Percentiles rank a stretch among this genome's conserved stretches.
Evolutionary conservation across 2,113 vertebrate species (phyloP).

Genomic region (Eolophus roseicapilla): DNA sequence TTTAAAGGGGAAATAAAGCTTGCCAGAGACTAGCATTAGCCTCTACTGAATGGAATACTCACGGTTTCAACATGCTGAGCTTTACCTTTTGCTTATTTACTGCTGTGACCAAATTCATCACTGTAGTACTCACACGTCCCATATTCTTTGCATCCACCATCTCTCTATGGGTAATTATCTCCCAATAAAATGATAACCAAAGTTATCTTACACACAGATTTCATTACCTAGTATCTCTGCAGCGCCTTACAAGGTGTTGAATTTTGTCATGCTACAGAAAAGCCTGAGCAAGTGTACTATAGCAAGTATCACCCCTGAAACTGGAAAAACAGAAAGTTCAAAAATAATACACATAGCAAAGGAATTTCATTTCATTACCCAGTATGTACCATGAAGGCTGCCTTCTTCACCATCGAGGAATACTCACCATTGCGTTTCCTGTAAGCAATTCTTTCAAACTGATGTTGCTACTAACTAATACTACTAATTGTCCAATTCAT

Average conservation of each 20-base stretch:
- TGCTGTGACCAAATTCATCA: neutral
- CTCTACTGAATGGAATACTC: neutral
- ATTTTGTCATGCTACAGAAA: neutral
- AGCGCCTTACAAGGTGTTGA: neutral
- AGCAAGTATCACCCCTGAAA: neutral
- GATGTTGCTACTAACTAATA: neutral
- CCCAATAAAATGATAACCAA: neutral
- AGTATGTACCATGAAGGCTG: neutral
- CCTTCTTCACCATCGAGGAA: neutral
- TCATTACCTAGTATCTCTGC: neutral
- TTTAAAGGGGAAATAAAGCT: neutral
- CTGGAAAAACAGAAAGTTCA: neutral
- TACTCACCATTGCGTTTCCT: neutral
- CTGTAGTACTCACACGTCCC: rapidly evolving
- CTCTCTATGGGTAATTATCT: neutral
- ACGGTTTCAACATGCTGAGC: neutral
- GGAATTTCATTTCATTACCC: neutral
- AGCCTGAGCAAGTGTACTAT: neutral
- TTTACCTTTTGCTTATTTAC: neutral
- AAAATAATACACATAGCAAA: rapidly evolving
- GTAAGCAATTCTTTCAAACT: neutral
- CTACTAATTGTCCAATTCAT: slow-evolving; percentile 44
- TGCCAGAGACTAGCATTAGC: neutral
- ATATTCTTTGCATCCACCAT: neutral
- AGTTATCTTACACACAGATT: neutral